Conservation (phyloP, 2,113 vertebrate genomes). For the Siphamia tubifer region DNA sequence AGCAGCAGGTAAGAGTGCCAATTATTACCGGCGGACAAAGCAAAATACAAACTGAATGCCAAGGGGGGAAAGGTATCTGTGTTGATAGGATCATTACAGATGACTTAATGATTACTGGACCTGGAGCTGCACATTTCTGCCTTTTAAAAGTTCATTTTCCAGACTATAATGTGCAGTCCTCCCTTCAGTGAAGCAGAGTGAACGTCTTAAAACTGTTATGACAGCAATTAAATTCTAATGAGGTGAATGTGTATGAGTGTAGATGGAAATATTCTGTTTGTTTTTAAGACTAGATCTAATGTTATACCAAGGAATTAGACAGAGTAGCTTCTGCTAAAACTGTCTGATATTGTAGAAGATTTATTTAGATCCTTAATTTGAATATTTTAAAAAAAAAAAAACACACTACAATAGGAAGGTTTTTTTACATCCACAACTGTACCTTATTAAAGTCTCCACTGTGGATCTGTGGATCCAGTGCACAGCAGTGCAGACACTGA, state of each 20-base stretch:
- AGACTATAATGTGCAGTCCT: background rate
- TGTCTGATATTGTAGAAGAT: background rate
- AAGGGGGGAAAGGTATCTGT: background rate
- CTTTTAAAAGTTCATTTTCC: constrained; percentile 8
- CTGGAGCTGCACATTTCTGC: background rate
- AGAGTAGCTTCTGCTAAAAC: background rate
- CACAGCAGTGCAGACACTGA: too few species aligned
- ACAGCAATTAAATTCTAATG: constrained; percentile 6
- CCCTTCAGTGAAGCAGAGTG: background rate
- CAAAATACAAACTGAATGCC: constrained; percentile 41
- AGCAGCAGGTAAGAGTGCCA: constrained; percentile 52
- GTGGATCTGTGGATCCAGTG: too few species aligned
- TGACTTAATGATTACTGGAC: constrained; percentile 43
- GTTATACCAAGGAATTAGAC: background rate
- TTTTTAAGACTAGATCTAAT: background rate
- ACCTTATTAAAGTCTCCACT: too few species aligned
- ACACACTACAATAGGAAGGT: too few species aligned
- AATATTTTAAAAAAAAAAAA: too few species aligned
- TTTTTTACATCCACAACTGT: too few species aligned
- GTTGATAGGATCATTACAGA: constrained; percentile 55
- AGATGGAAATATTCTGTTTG: background rate
- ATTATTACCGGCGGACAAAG: constrained; percentile 60
- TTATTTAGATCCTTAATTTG: too few species aligned
- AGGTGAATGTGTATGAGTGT: background rate
- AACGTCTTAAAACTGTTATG: constrained; percentile 7